These are phyloP conservation scores for Anthophora plumipes DNA, from an alignment of 2,888 invertebrate species.

Conservation along the genomic window DNA sequence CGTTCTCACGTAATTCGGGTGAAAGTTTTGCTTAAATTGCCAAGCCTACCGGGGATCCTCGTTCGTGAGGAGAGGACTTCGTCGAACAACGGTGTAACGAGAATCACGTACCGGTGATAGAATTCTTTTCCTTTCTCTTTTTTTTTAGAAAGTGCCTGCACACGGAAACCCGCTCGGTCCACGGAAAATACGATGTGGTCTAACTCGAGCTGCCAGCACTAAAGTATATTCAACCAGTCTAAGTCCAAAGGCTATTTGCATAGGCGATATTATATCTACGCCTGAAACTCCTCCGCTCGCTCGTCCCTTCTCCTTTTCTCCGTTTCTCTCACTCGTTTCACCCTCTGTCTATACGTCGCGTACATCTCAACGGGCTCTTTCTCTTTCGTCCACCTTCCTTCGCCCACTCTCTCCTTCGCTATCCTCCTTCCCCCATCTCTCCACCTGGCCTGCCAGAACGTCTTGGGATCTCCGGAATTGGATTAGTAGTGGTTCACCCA, in stretches of 20 bases:
- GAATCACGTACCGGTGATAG: constrained; percentile 59
- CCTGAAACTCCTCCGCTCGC: constrained; percentile 67
- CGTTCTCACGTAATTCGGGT: constrained; percentile 52
- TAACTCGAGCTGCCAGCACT: constrained; percentile 71
- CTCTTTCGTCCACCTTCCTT: constrained; percentile 57
- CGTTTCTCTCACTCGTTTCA: constrained; percentile 59
- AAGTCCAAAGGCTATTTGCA: constrained; percentile 84
- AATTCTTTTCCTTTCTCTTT: constrained; percentile 57
- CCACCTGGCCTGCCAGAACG: constrained; percentile 70
- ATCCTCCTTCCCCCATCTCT: constrained; percentile 10
- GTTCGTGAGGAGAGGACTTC: constrained; percentile 36
- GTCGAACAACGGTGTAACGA: constrained; percentile 60
- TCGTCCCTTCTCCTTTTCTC: constrained; percentile 47
- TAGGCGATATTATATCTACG: constrained; percentile 84
- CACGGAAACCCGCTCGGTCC: constrained; percentile 35
- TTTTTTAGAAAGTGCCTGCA: constrained; percentile 59
- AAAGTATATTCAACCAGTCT: constrained; percentile 83
- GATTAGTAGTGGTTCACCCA: constrained; percentile 84
- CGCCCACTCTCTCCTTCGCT: constrained; percentile 28
- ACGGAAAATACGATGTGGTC: constrained; percentile 66
- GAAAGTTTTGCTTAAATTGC: constrained; percentile 49
- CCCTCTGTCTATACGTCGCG: constrained; percentile 60
- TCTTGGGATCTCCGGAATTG: constrained; percentile 84
- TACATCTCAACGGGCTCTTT: constrained; percentile 62
- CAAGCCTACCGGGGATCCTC: constrained; percentile 10